Conservation (phyloP, 2,113 vertebrate genomes). For the Macaca fascicularis region T2T-MFA8v1.1 NC_088375.1:29135001-29135500, state of each 20-base stretch:
- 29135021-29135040: background rate
- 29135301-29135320: background rate
- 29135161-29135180: background rate
- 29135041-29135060: background rate
- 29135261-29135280: background rate
- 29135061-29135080: background rate
- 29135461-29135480: too few relatives aligned
- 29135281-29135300: background rate
- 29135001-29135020: background rate
- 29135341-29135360: background rate
- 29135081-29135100: background rate
- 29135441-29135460: too few relatives aligned
- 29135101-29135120: constrained; percentile 17
- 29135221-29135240: background rate
- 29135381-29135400: background rate
- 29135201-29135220: background rate
- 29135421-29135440: background rate
- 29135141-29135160: background rate
- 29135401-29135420: background rate
- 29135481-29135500: too few relatives aligned
- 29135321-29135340: background rate
- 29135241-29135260: background rate
- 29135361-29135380: background rate
- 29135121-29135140: background rate
- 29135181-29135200: background rate